phyloP scores from a whole-genome alignment of 2,113 vertebrate genomes.

The Percopsis transmontana region DNA sequence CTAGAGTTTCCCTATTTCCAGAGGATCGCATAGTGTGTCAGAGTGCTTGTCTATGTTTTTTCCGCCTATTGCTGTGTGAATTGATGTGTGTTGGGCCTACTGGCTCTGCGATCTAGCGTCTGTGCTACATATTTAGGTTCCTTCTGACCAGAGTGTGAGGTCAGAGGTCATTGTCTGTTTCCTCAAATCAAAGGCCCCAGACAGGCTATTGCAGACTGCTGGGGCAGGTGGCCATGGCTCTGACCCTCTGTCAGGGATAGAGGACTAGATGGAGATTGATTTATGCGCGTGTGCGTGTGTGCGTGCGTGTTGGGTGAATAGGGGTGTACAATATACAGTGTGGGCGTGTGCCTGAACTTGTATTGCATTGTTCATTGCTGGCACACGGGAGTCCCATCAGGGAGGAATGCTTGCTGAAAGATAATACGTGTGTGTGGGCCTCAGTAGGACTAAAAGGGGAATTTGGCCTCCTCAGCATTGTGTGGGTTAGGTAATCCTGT shows the following conservation, averaged over 20 bases:
- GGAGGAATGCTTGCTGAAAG: constrained; percentile 14
- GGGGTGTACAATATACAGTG: background rate
- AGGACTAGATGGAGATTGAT: background rate
- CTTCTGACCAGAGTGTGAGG: constrained; percentile 25
- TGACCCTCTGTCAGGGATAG: constrained; percentile 2
- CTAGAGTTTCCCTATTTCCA: constrained; percentile 1
- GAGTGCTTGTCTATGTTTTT: background rate
- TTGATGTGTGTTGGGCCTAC: constrained; percentile 26
- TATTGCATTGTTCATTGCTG: background rate
- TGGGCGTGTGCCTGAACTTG: constrained; percentile 9
- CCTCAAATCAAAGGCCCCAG: constrained; percentile 34
- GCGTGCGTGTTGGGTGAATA: constrained; percentile 4
- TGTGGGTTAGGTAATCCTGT: constrained; percentile 5
- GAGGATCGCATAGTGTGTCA: constrained; percentile 14
- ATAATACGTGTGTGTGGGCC: background rate
- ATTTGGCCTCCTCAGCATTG: constrained; percentile 9
- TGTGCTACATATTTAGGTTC: constrained; percentile 15
- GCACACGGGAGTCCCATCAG: background rate
- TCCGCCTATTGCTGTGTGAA: constrained; percentile 9
- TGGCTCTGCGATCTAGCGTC: background rate
- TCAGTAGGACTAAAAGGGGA: constrained; percentile 29
- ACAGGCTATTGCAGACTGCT: constrained; percentile 7
- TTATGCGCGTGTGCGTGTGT: constrained; percentile 1
- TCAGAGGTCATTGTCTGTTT: constrained; percentile 35
- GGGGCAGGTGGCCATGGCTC: background rate